phyloP scores from a whole-genome alignment of 2,888 invertebrate genomes.

The Ectemnius continuus region DNA sequence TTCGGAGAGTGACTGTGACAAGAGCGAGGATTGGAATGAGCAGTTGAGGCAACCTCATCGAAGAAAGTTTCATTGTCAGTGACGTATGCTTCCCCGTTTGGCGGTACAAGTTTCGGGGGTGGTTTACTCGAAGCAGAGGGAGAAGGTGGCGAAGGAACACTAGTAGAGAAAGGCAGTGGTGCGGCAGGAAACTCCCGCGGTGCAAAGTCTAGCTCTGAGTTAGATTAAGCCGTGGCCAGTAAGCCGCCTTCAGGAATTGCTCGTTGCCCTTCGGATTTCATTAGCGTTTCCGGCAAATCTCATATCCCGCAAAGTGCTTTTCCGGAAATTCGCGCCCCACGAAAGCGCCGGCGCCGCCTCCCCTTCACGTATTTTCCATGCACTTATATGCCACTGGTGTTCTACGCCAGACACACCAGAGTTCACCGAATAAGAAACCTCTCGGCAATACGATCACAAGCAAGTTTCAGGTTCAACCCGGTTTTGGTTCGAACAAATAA shows the following conservation, averaged over 20 bases:
- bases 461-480: no score
- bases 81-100: slow-evolving; percentile 71
- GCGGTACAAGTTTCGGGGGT: slow-evolving; percentile 72
- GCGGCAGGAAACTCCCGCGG: slow-evolving; percentile 68
- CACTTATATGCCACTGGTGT: no score
- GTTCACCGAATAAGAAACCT: no score
- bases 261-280: slow-evolving; percentile 74
- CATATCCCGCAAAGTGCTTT: slow-evolving; percentile 68
- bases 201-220: slow-evolving; percentile 72
- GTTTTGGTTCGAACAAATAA: no score
- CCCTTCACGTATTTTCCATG: no score
- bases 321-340: slow-evolving; percentile 60
- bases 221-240: slow-evolving; percentile 75
- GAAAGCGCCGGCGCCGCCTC: slow-evolving; percentile 19
- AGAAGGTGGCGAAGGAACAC: no score
- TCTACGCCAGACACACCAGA: no score
- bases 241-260: slow-evolving; percentile 75
- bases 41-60: slow-evolving; percentile 70
- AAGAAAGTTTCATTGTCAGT: slow-evolving; percentile 74
- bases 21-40: slow-evolving; percentile 62
- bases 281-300: slow-evolving; percentile 71
- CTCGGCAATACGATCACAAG: no score
- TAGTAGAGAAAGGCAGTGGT: no score
- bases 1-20: slow-evolving; percentile 37
- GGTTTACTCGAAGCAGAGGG: slow-evolving; percentile 62